Percentiles rank a stretch among this genome's conserved stretches.
Conservation (phyloP, 2,113 vertebrate species). For the Andinoacara biseriatus region DNA sequence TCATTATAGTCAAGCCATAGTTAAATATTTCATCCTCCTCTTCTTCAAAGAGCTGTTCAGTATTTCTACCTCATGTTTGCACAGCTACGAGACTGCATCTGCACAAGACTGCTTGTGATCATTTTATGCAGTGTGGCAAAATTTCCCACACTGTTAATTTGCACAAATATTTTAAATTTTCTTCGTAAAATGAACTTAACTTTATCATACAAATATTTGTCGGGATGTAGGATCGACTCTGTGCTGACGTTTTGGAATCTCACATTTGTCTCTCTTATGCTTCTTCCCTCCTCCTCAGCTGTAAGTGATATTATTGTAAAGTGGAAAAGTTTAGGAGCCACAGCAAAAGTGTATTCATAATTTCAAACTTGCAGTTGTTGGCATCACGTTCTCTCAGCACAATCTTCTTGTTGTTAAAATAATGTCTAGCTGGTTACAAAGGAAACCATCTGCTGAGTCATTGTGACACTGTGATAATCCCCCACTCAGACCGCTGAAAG, state of each 20-base stretch:
- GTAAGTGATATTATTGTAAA: neutral
- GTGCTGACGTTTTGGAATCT: neutral
- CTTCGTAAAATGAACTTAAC: neutral
- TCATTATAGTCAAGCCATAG: fast-evolving
- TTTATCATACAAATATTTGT: fast-evolving
- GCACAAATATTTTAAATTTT: neutral
- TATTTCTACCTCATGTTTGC: neutral
- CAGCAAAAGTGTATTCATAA: neutral
- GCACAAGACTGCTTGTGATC: neutral
- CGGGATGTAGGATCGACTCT: neutral
- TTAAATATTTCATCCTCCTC: neutral
- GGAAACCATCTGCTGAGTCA: neutral
- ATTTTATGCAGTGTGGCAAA: neutral
- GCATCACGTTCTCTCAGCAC: neutral
- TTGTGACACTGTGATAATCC: neutral
- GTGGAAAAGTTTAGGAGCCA: too few relatives aligned
- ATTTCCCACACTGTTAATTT: neutral
- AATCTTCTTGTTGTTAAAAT: neutral
- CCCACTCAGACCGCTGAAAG: neutral
- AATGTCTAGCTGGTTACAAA: neutral
- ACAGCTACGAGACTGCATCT: neutral
- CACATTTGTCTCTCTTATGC: neutral
- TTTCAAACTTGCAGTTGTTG: neutral
- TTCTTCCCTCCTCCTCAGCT: neutral
- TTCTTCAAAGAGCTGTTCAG: neutral